Evolutionary conservation across 2,888 invertebrate species (phyloP).

Genomic region (Volucella bombylans): DNA sequence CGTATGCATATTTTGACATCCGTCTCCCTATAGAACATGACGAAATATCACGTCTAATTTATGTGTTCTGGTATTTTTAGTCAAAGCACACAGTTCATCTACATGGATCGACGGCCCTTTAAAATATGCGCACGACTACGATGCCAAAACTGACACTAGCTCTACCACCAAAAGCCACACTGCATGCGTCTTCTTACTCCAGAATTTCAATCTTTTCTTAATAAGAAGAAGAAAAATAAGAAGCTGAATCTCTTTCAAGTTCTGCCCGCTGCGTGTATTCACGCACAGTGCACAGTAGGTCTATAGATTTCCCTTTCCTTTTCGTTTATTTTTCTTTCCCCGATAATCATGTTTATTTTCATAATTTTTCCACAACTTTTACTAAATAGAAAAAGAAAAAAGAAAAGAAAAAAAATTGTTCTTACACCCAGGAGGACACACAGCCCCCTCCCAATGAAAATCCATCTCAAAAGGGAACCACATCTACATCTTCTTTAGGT

Average conservation of each 20-base stretch:
- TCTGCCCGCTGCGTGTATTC: slow-evolving; percentile 38
- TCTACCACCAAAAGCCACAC: slow-evolving; percentile 30
- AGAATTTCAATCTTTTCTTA: slow-evolving; percentile 1
- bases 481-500: slow-evolving; percentile 55
- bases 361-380: slow-evolving; percentile 72
- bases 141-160: background rate
- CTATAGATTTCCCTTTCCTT: slow-evolving; percentile 44
- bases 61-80: slow-evolving; percentile 70
- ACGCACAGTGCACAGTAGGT: slow-evolving; percentile 52
- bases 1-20: slow-evolving; percentile 73
- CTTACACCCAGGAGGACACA: slow-evolving; percentile 32
- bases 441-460: background rate
- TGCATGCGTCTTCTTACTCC: slow-evolving; percentile 18
- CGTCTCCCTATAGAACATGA: slow-evolving; percentile 71
- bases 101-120: slow-evolving; percentile 67
- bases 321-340: slow-evolving; percentile 69
- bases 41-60: slow-evolving; percentile 72
- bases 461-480: slow-evolving; percentile 29
- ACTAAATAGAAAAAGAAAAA: slow-evolving; percentile 47
- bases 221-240: too few species aligned
- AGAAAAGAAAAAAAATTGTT: slow-evolving; percentile 2
- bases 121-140: slow-evolving; percentile 54
- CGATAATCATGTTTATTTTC: slow-evolving; percentile 73
- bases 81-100: slow-evolving; percentile 56
- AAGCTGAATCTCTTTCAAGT: slow-evolving; percentile 58